Conservation (phyloP, 1,140 invertebrate genomes). For the Grapholita molesta region DNA sequence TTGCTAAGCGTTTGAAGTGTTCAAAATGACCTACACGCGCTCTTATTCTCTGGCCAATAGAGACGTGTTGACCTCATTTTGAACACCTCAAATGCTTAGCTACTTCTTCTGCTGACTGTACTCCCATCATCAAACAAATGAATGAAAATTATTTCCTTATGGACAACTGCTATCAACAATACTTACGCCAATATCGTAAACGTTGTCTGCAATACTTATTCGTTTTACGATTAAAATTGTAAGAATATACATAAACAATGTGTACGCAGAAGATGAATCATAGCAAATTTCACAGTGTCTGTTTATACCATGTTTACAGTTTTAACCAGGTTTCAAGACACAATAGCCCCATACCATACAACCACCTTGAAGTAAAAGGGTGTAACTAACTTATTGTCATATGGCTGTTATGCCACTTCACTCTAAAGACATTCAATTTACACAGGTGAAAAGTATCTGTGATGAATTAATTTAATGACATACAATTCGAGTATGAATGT, state of each 20-base stretch:
- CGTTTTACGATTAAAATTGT: background rate
- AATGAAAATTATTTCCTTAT: background rate
- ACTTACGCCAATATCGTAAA: conserved; percentile 11
- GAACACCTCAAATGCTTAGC: no score
- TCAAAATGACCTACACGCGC: no score
- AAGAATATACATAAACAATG: background rate
- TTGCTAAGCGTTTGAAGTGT: no score
- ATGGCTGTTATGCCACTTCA: background rate
- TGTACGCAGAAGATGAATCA: background rate
- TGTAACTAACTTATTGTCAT: background rate
- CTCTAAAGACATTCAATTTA: background rate
- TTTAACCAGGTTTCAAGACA: conserved; percentile 14
- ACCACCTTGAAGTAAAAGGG: background rate
- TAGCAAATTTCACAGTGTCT: background rate
- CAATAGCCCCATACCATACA: background rate
- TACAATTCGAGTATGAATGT: conserved; percentile 11
- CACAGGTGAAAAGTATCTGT: background rate
- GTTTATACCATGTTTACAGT: background rate
- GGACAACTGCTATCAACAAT: background rate
- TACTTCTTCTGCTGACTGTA: no score
- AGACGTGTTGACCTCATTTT: no score
- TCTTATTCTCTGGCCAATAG: no score
- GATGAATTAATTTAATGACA: conserved; percentile 15
- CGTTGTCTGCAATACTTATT: background rate
- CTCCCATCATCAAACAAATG: background rate